A percentile compares a stretch with the other conserved stretches of the same genome.
Evolutionary conservation across 2,888 invertebrate genomes (phyloP).

Genomic region (Limenitis arthemis): DNA sequence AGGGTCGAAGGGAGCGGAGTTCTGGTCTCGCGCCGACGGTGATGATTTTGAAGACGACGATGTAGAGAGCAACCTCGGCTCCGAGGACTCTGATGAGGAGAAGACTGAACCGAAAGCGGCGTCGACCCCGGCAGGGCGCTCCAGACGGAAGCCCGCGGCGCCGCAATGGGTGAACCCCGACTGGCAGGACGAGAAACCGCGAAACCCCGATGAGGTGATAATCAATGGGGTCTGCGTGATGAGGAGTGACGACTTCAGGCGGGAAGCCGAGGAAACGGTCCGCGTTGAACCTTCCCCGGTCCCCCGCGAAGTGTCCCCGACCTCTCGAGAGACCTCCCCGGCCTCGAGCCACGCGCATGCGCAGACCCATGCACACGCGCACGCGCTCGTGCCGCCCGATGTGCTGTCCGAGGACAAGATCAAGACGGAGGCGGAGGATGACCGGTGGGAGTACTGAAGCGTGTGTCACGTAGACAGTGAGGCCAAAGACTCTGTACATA

Average conservation of each 20-base stretch:
- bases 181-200: slow-evolving; percentile 81
- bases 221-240: slow-evolving; percentile 96
- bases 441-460: slow-evolving; percentile 74
- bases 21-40: too few species aligned
- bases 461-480: slow-evolving; percentile 30
- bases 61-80: slow-evolving; percentile 81
- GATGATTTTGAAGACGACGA: slow-evolving; percentile 88
- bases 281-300: slow-evolving; percentile 84
- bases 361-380: slow-evolving; percentile 33
- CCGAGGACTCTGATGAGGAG: slow-evolving; percentile 75
- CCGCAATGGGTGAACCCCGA: slow-evolving; percentile 98
- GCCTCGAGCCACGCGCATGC: slow-evolving; percentile 36
- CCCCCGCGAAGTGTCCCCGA: slow-evolving; percentile 60
- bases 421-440: slow-evolving; percentile 74
- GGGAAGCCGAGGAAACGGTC: slow-evolving; percentile 78
- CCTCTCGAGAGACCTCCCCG: slow-evolving; percentile 26
- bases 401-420: slow-evolving; percentile 64
- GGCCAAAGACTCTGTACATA: slow-evolving; percentile 71
- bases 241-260: slow-evolving; percentile 83
- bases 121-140: slow-evolving; percentile 58
- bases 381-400: slow-evolving; percentile 35
- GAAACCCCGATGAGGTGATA: slow-evolving; percentile 82
- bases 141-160: slow-evolving; percentile 91
- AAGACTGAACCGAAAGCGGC: slow-evolving; percentile 72
- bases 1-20: slow-evolving; percentile 88